phyloP scores from a whole-genome alignment of 2,797 vertebrate species.

The Neostethus bicornis region DNA sequence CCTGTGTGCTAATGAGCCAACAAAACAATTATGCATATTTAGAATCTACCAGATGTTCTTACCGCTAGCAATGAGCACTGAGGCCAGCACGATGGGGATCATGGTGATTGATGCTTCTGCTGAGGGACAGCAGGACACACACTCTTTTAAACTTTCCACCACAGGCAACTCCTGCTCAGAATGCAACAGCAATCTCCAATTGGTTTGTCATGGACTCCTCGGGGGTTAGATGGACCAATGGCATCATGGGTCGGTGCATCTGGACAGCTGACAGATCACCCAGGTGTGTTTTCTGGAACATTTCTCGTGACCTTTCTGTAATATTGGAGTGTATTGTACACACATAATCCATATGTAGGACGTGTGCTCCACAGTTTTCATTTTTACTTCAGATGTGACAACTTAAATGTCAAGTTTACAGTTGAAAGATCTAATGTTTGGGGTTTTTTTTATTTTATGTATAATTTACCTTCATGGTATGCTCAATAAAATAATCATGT shows the following conservation, averaged over 20 bases:
- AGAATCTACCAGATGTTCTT: slow-evolving; percentile 72
- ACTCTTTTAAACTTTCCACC: slow-evolving; percentile 71
- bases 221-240: slow-evolving; percentile 46
- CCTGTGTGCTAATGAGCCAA: slow-evolving; percentile 14
- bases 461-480: slow-evolving; percentile 4
- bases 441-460: background rate
- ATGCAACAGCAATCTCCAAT: slow-evolving; percentile 37
- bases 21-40: slow-evolving; percentile 48
- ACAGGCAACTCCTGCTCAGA: slow-evolving; percentile 39
- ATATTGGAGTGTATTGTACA: background rate
- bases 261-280: slow-evolving; percentile 1
- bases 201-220: slow-evolving; percentile 34
- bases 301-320: slow-evolving; percentile 64
- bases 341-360: background rate
- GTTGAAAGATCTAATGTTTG: no score
- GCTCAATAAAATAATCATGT: slow-evolving; percentile 3
- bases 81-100: slow-evolving; percentile 79
- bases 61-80: slow-evolving; percentile 80
- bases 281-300: slow-evolving; percentile 65
- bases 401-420: no score
- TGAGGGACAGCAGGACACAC: slow-evolving; percentile 46
- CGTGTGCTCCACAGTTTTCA: slow-evolving; percentile 2
- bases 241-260: slow-evolving; percentile 6
- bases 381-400: no score
- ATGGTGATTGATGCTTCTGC: slow-evolving; percentile 77